Base-by-base conservation (phyloP, 2,797 vertebrate species). In the Poecile montanus region DNA sequence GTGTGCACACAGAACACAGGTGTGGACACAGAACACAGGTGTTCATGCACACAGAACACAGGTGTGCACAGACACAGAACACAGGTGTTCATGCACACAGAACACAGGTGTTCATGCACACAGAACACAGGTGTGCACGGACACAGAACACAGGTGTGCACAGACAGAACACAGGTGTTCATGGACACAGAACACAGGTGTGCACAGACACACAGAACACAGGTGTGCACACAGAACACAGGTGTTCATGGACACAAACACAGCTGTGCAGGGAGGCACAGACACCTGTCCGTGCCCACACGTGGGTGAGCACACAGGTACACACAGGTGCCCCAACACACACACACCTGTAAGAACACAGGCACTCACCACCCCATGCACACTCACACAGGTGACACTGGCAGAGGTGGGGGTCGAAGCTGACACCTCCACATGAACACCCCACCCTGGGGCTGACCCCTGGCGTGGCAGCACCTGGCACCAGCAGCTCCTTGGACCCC, bases 371-470 rank as follows among this genome's bases (percentile, higher is more conserved):
- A 16, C 6, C 10, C 44, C 3, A 1, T 8, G 3, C 58, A 54
- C 50, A 13, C 21, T 20, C 50, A 4, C 51, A 11, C 14, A 2
- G 23, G 23, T 11, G 27, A 15, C 58, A 16, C 29, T 0, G 21
- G 16, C 27, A 23, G 16, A 10, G n/a, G 32, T 3, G 6, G 25
- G 56, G 29, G 2, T 36, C 1, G 1, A 30, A 10, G 6, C 17
- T 1, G 6, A 4, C 10, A 1, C 34, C 5, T 34, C 20, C 48
- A 5, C 29, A 23, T 0, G 0, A 5, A 5, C 20, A 3, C 42
- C 7, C 21, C 42, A 16, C 1, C 15, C 10, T 3, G 0, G 71
- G 8, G 7, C 23, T 2, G 5, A 26, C 6, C 34, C 2, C 0
- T 4, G 23, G 13, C 10, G 10, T 5, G 45, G 54, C 44, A 48